Evolutionary conservation across 2,888 invertebrate genomes (phyloP), one percentile per base, ranked within the genome.

Genomic region (Drosophila ochracea): DNA sequence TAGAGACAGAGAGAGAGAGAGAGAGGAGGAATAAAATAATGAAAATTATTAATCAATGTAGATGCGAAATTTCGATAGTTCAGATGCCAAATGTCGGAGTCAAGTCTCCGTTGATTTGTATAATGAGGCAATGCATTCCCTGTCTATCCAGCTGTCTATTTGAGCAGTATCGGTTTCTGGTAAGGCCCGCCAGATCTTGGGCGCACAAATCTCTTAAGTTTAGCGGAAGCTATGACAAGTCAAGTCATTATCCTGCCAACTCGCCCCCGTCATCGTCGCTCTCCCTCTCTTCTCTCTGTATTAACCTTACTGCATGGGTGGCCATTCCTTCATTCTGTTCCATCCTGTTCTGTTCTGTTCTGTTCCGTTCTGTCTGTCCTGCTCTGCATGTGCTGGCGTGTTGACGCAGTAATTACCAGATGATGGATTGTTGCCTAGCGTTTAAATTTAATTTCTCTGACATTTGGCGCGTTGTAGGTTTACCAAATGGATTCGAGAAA

Each of bases 391-490:
- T 82, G 84, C 76, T 85, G 87, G 80, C 84, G 86, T 86, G 88
- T 88, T 88, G 87, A 88, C 87, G 89, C 81, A 81, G 90, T 88
- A 88, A 88, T 88, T 88, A 90, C 90, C 89, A 83, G 86, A 88
- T 88, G 87, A 87, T 87, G 89, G 90, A 87, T 87, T 87, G 90
- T 83, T 90, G 84, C 86, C 78, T 86, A 90, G 89, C 87, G 90
- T 88, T 88, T 86, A 90, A 88, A 88, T 90, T 90, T 88, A 88
- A 88, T 90, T 90, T 87, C 84, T 81, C 87, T 89, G 90, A 83
- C 86, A 88, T 89, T 84, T 87, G 87, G 87, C 84, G 86, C 88
- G 76, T 86, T 73, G 89, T 84, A 84, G 82, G 83, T 81, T 75
- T 74, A 81, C 82, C 78, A 85, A 87, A 82, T 88, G 89, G 78